Conservation (phyloP, 2,888 invertebrate species). For the Drosophila rubida region DNA sequence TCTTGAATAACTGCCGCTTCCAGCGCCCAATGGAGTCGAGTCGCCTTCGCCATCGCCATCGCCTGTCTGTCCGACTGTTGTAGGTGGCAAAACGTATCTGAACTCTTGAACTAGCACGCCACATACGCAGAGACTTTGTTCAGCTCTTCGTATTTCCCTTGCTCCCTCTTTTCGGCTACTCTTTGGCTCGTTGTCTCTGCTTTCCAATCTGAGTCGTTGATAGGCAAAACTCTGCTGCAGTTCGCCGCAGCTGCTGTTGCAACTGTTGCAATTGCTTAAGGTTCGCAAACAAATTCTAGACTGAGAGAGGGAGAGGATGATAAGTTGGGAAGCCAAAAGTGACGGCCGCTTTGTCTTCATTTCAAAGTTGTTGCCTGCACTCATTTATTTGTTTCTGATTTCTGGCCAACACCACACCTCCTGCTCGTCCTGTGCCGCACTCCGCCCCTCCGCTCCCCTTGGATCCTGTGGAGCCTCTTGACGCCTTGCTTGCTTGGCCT, state of each 20-base stretch:
- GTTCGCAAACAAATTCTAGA: slow-evolving; percentile 68
- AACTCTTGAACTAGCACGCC: slow-evolving; percentile 69
- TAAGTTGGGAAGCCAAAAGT: slow-evolving; percentile 20
- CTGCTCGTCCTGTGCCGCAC: slow-evolving; percentile 3
- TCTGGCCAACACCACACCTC: slow-evolving; percentile 72
- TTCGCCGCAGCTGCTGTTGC: slow-evolving; percentile 5
- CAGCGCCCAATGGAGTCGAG: neutral
- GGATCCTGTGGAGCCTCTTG: neutral
- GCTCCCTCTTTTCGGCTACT: neutral
- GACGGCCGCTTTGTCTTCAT: slow-evolving; percentile 75
- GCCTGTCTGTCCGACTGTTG: slow-evolving; percentile 25
- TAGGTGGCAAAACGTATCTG: slow-evolving; percentile 66
- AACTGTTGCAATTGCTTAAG: slow-evolving; percentile 11
- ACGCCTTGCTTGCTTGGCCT: slow-evolving; percentile 29
- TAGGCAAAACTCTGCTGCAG: slow-evolving; percentile 34
- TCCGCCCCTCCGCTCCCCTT: neutral
- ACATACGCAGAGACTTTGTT: slow-evolving; percentile 46
- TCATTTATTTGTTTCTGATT: slow-evolving; percentile 81
- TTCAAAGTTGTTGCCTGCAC: slow-evolving; percentile 77
- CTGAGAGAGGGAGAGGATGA: slow-evolving; percentile 9
- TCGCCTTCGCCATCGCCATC: slow-evolving; percentile 27
- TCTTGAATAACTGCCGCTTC: slow-evolving; percentile 18
- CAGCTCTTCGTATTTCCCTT: neutral
- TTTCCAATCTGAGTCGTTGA: slow-evolving; percentile 38
- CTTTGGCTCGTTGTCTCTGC: slow-evolving; percentile 36